Base-by-base conservation (phyloP, 2,888 invertebrate genomes). In the Drosophila yooni region DNA sequence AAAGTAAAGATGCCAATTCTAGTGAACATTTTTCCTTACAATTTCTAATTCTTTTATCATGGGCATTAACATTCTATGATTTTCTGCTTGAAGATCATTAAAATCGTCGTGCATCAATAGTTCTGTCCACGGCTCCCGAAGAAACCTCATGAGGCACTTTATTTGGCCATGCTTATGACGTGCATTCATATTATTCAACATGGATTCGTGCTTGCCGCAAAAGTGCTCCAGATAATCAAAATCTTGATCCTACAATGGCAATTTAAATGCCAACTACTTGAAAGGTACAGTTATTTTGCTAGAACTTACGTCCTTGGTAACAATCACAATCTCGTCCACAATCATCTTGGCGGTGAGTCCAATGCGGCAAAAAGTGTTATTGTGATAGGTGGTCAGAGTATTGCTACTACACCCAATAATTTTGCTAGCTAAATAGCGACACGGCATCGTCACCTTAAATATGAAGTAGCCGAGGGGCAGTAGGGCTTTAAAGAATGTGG, bases 301-400 rank as follows among this genome's bases (percentile, higher is more conserved):
- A 4, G 13, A 36, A 43, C 70, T 66, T 48, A 93, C 92, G 48
- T 70, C 60, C 48, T 81, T 79, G 4, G 90, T 89, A 0, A 92
- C 75, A 15, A 91, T 77, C 6, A 87, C 83, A 15, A 93, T 91
- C 74, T 93, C 92, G 21, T 87, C 82, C 1, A 93, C 83, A 15
- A 91, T 61, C 36, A 79, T 80, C n/a, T 71, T 81, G 2, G 57
- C 59, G 7, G 86, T 81, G 4, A 92, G 57, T 4, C 72, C 71
- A 3, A 92, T 74, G 0, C 92, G 88, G 38, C 83, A 88, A 58
- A 92, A 92, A 5, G 88, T 91, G 0, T 80, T 57, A 0, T 87
- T 27, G 5, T 69, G 15, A 50, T 90, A 86, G 3, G 89, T 91
- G 8, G 70, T 77, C 63, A 91, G 10, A 0, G 60, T 46, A 25